Evolutionary conservation across 35 echinoderm and acorn worm genomes (phyloP), one percentile per base, ranked within the genome.

Genomic region (Chiridota heheva): DNA sequence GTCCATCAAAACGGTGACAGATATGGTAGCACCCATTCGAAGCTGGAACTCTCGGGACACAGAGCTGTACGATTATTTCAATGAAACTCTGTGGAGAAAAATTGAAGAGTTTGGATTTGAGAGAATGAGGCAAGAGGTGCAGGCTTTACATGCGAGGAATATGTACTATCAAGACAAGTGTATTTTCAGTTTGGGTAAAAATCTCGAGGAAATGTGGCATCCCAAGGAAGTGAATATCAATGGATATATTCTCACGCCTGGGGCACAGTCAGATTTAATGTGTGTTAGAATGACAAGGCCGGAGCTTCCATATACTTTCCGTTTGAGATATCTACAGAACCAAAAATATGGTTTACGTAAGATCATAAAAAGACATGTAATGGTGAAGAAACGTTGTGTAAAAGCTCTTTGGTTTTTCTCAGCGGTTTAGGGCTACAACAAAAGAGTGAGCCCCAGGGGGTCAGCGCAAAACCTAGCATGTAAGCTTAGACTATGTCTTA

Each of bases 11-110:
- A 16, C 27, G 3, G 25, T 98, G 4, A 49, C 73, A 1, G 36
- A 43, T 3, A 24, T 51, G 18, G 74, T 78, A 10, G 31, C 36
- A 13, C 16, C 49, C 3, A 87, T 98, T 27, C 36, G 53, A 37
- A 32, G 60, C 36, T 98, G 95, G 95, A 98, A 98, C 55, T 44
- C 61, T 13, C 89, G 84, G 7, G 95, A 98, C 38, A 76, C 66
- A 37, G 58, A 70, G 55, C 67, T 98, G 3, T 98, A 92, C 38
- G 80, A 98, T 17, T 43, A 88, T 45, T 91, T 92, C 60, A 98
- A 98, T 40, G 30, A 44, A 20, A 98, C 89, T 2, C 89, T 98
- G n/a, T 98, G 95, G 95, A 55, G 36, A 36, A 87, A 79, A 29
- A 81, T 98, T 16, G 65, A 72, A 33, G 73, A 30, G 1, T 98